Percentiles rank a stretch among this genome's conserved stretches.
Conservation (phyloP, 2,797 vertebrate species). For the Acanthopagrus latus region DNA sequence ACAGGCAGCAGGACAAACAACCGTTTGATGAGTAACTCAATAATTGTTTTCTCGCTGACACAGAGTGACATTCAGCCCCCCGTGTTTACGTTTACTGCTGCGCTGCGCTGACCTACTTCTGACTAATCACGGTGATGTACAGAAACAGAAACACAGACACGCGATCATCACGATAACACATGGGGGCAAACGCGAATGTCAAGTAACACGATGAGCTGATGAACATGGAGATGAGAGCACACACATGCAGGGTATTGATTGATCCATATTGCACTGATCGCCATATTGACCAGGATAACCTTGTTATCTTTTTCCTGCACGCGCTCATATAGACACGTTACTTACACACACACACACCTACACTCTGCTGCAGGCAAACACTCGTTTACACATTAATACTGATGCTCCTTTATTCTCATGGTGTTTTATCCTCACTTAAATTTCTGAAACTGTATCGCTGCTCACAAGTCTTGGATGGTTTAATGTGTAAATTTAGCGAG, state of each 20-base stretch:
- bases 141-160: neutral
- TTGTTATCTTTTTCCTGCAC: conserved; percentile 9
- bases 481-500: neutral
- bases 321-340: conserved; percentile 1
- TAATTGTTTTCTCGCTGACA: neutral
- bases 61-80: neutral
- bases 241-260: conserved; percentile 20
- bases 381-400: neutral
- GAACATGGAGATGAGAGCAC: neutral
- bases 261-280: conserved; percentile 6
- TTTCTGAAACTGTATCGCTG: neutral
- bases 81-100: conserved; percentile 19
- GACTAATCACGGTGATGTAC: neutral
- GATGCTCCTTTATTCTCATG: neutral
- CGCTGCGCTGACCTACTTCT: conserved; percentile 26
- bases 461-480: neutral
- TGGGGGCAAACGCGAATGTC: neutral
- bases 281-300: conserved; percentile 22
- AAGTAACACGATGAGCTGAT: neutral
- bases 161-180: neutral
- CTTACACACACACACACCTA: conserved; percentile 4
- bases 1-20: conserved; percentile 30
- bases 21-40: conserved; percentile 12
- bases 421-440: neutral
- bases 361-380: conserved; percentile 4